These are phyloP conservation scores for Amphilophus citrinellus DNA, from an alignment of 2,113 vertebrate genomes.

Conservation along the genomic window DNA sequence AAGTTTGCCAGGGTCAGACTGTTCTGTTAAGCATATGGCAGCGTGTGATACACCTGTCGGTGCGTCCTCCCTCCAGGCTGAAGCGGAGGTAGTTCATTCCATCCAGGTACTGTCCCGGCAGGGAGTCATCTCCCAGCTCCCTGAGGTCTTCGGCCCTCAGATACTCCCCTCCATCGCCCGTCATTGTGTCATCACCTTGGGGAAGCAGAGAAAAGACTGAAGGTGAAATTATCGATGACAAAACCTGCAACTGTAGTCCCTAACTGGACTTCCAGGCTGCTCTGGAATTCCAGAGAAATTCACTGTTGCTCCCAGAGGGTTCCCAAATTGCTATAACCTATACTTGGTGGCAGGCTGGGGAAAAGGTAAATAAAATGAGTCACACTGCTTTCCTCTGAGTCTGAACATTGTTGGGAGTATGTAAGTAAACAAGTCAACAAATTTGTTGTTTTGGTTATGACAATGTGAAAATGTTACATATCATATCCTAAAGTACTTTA, in stretches of 20 bases:
- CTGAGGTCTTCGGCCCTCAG: constrained; percentile 93
- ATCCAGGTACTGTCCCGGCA: constrained; percentile 96
- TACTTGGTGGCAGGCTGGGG: no score
- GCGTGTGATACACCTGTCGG: constrained; percentile 86
- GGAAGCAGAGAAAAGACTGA: constrained; percentile 2
- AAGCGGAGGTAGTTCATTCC: constrained; percentile 96
- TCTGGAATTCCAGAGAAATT: no score
- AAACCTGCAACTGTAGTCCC: neutral
- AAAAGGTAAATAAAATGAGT: neutral
- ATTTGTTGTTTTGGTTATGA: neutral
- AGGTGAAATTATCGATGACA: neutral
- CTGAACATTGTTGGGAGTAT: neutral
- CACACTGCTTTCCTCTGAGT: neutral
- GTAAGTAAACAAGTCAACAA: neutral
- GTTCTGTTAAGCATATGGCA: neutral
- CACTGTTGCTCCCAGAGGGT: no score
- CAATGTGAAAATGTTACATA: neutral
- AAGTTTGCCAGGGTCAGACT: neutral
- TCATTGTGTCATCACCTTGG: constrained; percentile 97
- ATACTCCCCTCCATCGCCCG: constrained; percentile 96
- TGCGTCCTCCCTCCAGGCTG: constrained; percentile 91
- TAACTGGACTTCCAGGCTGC: no score
- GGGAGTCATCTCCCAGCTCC: constrained; percentile 96
- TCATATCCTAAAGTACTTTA: neutral
- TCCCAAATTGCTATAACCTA: no score